phyloP scores from a whole-genome alignment of 64 coral and sea anemone genomes.

The Montipora cactus region DNA sequence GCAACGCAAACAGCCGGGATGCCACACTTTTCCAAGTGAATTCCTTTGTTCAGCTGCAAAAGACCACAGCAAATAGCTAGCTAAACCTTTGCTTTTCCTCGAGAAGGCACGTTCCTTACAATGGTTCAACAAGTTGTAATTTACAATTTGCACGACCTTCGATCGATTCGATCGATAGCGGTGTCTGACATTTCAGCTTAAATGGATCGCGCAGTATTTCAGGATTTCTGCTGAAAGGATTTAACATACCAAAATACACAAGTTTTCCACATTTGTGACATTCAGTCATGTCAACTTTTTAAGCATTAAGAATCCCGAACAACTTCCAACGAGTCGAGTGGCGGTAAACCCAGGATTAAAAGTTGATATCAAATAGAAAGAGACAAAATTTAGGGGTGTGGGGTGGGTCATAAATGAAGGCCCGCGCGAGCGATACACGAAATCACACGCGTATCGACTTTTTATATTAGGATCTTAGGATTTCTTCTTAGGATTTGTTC shows the following conservation, averaged over 20 bases:
- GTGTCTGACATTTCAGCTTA: too few species aligned
- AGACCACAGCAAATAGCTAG: background rate
- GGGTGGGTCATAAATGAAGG: background rate
- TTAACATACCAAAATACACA: conserved; percentile 97
- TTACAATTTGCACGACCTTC: background rate
- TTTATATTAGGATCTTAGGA: too few species aligned
- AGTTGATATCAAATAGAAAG: background rate
- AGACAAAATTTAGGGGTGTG: background rate
- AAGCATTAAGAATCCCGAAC: background rate
- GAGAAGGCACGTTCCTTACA: too few species aligned
- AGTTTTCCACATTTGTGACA: conserved; percentile 97
- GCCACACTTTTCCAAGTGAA: conserved; percentile 97
- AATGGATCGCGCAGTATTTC: too few species aligned
- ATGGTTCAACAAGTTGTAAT: too few species aligned
- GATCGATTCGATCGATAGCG: background rate
- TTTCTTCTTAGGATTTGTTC: too few species aligned
- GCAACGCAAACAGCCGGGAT: conserved; percentile 92
- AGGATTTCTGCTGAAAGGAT: background rate
- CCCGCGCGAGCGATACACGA: background rate
- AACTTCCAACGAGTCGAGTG: background rate
- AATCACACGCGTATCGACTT: too few species aligned
- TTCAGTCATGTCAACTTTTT: conserved; percentile 80
- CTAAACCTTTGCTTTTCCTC: too few species aligned
- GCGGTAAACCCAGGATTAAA: background rate
- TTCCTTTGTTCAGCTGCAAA: conserved; percentile 96